phyloP scores from a whole-genome alignment of 2,797 vertebrate species.

The Enteromius afrohamiltoni region DNA sequence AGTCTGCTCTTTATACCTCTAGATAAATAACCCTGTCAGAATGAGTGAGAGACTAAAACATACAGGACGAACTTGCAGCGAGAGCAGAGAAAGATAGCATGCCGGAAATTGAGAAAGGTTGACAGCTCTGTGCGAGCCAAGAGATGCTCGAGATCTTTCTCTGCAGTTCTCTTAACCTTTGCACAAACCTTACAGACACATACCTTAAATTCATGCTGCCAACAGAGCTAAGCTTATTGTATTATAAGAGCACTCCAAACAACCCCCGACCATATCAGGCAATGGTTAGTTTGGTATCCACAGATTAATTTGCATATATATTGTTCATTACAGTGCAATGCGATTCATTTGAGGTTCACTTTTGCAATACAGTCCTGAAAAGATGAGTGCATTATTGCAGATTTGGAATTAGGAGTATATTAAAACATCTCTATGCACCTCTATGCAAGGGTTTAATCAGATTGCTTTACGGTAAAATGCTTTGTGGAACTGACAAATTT shows the following conservation, averaged over 20 bases:
- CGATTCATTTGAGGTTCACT: not conserved
- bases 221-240: not conserved
- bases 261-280: not conserved
- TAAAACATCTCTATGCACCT: not conserved
- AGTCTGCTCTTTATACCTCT: not conserved
- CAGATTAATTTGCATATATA: not conserved
- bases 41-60: constrained; percentile 18
- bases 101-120: constrained; percentile 31
- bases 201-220: not conserved
- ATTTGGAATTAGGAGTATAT: constrained; percentile 1
- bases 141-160: constrained; percentile 9
- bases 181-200: not conserved
- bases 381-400: not conserved
- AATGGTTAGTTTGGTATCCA: not conserved
- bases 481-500: not conserved
- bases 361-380: not conserved
- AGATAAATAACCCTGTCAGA: constrained; percentile 30
- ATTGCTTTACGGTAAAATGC: not conserved
- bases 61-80: constrained; percentile 3
- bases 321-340: not conserved
- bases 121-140: constrained; percentile 24
- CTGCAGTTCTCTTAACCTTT: constrained; percentile 1
- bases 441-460: not conserved
- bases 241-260: too few relatives aligned
- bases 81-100: constrained; percentile 23